Evolutionary conservation across 2,113 vertebrate species (phyloP).

Genomic region (Ptilonorhynchus violaceus): DNA sequence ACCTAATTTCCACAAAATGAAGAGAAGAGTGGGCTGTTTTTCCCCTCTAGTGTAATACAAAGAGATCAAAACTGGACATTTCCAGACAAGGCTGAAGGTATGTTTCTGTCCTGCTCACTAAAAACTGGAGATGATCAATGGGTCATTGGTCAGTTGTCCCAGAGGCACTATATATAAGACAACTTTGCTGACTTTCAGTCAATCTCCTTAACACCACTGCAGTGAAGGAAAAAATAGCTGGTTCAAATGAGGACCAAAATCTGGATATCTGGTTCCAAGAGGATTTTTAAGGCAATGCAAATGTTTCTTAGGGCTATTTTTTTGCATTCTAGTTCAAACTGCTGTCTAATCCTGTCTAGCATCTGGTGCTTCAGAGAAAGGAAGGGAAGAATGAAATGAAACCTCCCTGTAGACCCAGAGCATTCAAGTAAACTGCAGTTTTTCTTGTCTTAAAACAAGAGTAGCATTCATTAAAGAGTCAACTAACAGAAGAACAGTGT

Average conservation of each 20-base stretch:
- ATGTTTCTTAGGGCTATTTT: not conserved
- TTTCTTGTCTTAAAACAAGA: conserved; percentile 13
- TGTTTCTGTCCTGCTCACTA: not conserved
- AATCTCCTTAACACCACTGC: not conserved
- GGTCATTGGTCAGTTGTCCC: not conserved
- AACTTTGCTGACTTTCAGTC: not conserved
- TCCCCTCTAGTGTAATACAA: not conserved
- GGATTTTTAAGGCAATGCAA: not conserved
- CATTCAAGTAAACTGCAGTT: not conserved
- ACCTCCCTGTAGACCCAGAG: not conserved
- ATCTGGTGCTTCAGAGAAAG: conserved; percentile 19
- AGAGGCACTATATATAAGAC: not conserved
- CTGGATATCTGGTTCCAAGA: not conserved
- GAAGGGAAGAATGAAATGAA: conserved; percentile 16
- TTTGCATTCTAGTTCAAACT: conserved; percentile 9
- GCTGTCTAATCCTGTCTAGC: conserved; percentile 20
- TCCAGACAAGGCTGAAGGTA: not conserved
- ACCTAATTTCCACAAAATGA: not conserved
- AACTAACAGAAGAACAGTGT: not conserved
- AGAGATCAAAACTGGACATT: not conserved
- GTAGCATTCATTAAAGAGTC: not conserved
- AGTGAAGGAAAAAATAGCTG: not conserved
- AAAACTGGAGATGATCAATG: not conserved
- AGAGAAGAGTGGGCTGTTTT: not conserved
- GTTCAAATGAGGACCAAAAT: not conserved